phyloP scores from a whole-genome alignment of 2,888 invertebrate genomes.

The Lysandra bellargus region DNA sequence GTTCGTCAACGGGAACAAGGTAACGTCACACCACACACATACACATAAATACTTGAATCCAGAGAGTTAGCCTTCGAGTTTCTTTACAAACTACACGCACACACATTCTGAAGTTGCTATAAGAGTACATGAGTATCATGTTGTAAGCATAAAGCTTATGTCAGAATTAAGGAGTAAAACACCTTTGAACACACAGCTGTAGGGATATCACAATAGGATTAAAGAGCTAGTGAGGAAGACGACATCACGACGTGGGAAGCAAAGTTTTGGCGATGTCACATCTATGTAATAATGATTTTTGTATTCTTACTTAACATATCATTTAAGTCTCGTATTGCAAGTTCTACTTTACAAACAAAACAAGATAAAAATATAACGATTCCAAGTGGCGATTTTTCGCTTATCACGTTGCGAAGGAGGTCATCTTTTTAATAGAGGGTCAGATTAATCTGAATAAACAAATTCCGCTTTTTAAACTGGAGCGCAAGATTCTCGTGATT shows the following conservation, averaged over 20 bases:
- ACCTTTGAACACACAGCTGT: too few relatives aligned
- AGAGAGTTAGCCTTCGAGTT: too few relatives aligned
- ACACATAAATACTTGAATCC: not conserved
- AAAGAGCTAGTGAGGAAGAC: too few relatives aligned
- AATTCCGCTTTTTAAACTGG: constrained; percentile 1
- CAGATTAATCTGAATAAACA: not conserved
- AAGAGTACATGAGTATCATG: too few relatives aligned
- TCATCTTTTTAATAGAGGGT: not conserved
- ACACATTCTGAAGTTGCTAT: too few relatives aligned
- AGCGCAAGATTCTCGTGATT: constrained; percentile 2
- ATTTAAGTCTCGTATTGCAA: not conserved
- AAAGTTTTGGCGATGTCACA: not conserved
- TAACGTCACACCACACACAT: constrained; percentile 48
- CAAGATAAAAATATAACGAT: not conserved
- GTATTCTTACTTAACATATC: not conserved
- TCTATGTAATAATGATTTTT: not conserved
- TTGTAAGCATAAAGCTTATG: too few relatives aligned
- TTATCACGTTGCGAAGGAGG: not conserved
- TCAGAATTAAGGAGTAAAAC: too few relatives aligned
- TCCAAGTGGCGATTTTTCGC: not conserved
- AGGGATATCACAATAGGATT: too few relatives aligned
- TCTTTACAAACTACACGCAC: too few relatives aligned
- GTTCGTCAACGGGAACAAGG: constrained; percentile 88
- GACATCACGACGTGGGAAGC: too few relatives aligned
- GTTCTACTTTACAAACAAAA: not conserved